phyloP scores from a whole-genome alignment of 2,888 invertebrate species.

The Platycheirus albimanus region DNA sequence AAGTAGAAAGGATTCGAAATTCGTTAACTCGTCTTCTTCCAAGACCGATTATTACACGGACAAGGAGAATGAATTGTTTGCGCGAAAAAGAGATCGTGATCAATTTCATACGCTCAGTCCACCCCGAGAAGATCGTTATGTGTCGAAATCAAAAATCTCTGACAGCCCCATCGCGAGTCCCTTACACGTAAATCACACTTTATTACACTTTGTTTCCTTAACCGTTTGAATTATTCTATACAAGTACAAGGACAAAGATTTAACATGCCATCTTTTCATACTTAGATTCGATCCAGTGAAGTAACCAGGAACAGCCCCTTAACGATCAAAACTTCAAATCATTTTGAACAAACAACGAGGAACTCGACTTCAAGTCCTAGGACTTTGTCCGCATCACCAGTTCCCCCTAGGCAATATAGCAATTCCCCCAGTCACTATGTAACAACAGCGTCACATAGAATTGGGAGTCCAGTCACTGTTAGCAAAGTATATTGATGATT shows the following conservation, averaged over 20 bases:
- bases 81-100: constrained; percentile 77
- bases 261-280: constrained; percentile 30
- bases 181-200: constrained; percentile 80
- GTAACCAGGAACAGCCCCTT: constrained; percentile 81
- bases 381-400: constrained; percentile 80
- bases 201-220: constrained; percentile 51
- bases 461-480: constrained; percentile 81
- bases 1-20: constrained; percentile 80
- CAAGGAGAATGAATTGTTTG: constrained; percentile 82
- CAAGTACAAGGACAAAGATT: background rate
- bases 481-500: constrained; percentile 72
- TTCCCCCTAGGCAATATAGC: constrained; percentile 81
- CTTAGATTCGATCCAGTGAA: constrained; percentile 81
- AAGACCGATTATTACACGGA: constrained; percentile 82
- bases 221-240: background rate
- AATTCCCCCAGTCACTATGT: constrained; percentile 84
- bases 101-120: constrained; percentile 79
- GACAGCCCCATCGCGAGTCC: constrained; percentile 81
- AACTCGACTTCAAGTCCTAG: constrained; percentile 80
- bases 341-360: constrained; percentile 80
- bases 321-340: constrained; percentile 82
- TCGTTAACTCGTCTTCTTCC: constrained; percentile 77
- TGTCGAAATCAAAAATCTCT: constrained; percentile 72
- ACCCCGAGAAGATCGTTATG: constrained; percentile 81
- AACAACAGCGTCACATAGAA: constrained; percentile 83